phyloP scores from a whole-genome alignment of 2,797 vertebrate species.

The Sebastiscus albofasciatus region DNA sequence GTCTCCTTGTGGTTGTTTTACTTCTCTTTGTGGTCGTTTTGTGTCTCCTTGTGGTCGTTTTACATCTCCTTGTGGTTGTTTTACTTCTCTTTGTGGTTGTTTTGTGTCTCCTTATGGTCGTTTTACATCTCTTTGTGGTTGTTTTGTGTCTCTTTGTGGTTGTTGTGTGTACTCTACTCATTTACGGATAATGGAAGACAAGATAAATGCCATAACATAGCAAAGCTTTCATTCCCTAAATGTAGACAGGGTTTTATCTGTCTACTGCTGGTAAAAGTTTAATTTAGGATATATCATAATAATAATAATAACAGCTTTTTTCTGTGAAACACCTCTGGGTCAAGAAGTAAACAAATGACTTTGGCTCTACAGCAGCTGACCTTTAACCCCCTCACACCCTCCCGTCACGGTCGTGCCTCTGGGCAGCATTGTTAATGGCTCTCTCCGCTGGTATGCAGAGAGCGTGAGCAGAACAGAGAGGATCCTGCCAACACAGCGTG shows the following conservation, averaged over 20 bases:
- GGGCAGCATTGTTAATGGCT: constrained; percentile 66
- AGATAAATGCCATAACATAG: not conserved
- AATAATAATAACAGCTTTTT: not conserved
- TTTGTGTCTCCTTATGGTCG: accelerated
- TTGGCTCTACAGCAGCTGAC: constrained; percentile 40
- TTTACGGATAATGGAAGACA: not conserved
- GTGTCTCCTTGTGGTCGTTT: accelerated
- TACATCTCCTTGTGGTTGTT: not conserved
- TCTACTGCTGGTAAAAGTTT: not conserved
- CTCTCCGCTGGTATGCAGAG: constrained; percentile 69
- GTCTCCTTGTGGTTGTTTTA: not conserved
- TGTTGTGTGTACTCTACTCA: not conserved
- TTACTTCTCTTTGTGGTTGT: not conserved
- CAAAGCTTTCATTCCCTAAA: not conserved
- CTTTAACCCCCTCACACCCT: constrained; percentile 60
- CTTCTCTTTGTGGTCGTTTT: not conserved
- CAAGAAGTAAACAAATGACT: constrained; percentile 55
- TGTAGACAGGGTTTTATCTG: not conserved
- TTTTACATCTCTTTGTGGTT: no score
- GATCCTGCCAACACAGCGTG: constrained; percentile 55
- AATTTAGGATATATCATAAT: not conserved
- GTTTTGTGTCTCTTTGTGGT: no score
- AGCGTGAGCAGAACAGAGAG: constrained; percentile 61
- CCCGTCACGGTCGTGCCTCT: constrained; percentile 50
- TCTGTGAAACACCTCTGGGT: constrained; percentile 14